Conservation (phyloP, 2,113 vertebrate genomes). For the Anhinga anhinga region DNA sequence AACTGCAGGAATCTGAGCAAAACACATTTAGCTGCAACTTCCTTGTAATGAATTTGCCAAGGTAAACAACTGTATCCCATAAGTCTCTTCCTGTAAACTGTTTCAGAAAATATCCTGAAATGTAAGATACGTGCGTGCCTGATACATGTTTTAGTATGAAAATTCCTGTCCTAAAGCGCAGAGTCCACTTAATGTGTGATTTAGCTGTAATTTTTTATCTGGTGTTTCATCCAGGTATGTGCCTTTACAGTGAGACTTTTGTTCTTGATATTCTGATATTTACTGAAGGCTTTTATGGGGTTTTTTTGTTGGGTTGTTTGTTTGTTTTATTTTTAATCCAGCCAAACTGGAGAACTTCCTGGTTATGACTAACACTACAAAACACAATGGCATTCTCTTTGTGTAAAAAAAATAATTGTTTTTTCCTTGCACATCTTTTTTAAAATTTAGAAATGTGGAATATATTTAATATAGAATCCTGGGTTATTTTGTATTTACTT, state of each 20-base stretch:
- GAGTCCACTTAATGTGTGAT: background rate
- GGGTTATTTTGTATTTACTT: background rate
- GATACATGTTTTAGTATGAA: background rate
- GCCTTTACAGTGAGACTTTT: background rate
- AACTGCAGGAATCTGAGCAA: background rate
- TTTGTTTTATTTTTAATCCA: background rate
- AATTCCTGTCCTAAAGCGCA: background rate
- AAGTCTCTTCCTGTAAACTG: constrained; percentile 6
- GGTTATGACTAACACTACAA: background rate
- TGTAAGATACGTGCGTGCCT: background rate
- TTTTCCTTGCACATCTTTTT: background rate
- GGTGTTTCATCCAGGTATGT: background rate
- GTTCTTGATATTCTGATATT: background rate
- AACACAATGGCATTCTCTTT: background rate
- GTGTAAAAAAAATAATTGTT: background rate
- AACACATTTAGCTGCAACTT: background rate
- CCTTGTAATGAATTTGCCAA: background rate
- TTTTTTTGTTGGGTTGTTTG: background rate
- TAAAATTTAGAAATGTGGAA: background rate
- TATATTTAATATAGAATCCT: background rate
- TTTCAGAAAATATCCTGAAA: background rate
- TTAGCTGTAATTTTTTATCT: background rate
- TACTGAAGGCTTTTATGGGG: background rate
- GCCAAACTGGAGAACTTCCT: background rate
- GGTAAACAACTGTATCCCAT: background rate